Base-by-base conservation (phyloP, 2,888 invertebrate genomes). In the Crematogaster levior region DNA sequence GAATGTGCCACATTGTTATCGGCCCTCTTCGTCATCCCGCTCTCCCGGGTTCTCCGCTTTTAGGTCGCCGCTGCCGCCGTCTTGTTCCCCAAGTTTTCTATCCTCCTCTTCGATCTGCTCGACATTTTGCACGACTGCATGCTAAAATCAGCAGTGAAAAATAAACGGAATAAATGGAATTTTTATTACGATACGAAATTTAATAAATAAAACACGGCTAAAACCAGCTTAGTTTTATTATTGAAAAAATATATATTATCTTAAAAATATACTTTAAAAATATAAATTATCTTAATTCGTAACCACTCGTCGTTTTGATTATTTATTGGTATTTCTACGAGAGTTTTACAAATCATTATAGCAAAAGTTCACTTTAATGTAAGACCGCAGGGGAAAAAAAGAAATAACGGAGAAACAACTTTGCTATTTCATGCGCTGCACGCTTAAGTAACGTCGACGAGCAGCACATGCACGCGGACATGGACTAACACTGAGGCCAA, bases 401-500 rank as follows among this genome's bases (percentile, higher is more conserved):
- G 77, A 82, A 83, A 83, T 84, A 18, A 60, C 5, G 10, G 1
- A 40, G 40, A 43, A 21, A 86, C 82, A 80, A 34, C 82, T 30
- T 60, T 12, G 73, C 37, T 40, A 56, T 58, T 61, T 73, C 75
- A 58, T 65, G 51, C 24, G 48, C 46, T 66, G 83, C 84, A 84
- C 68, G 77, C 73, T 84, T 30, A 10, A 79, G 61, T 79, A 37
- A 65, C 34, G 24, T 24, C 37, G 65, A 12, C 34, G 51, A 53
- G 70, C 68, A 73, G 66, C 40, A 70, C 73, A 72, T 82, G 84
- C 82, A 66, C 61, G 85, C 70, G 66, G n/a, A 81, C 81, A 66
- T 63, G 51, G 77, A 83, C 85, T 30, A 89, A 84, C 90, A 86
- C 90, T 89, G 91, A 90, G 91, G 90, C 90, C 91, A 92, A 93